phyloP scores from a whole-genome alignment of 2,113 vertebrate species.

The Microcebus murinus region DNA sequence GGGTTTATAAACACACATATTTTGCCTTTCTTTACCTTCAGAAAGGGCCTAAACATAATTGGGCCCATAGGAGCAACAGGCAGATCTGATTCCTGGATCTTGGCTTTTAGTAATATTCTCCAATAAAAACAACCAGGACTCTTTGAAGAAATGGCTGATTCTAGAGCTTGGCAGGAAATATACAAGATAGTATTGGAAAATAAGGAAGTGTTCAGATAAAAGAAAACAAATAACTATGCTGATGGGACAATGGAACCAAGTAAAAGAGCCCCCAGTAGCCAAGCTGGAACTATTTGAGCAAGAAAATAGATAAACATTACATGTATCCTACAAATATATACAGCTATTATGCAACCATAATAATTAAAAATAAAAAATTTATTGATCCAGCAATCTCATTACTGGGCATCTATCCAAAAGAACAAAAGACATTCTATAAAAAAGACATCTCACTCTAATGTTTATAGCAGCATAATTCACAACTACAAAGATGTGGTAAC shows the following conservation, averaged over 20 bases:
- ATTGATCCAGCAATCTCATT: no score
- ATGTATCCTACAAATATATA: no score
- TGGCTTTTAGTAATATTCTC: background rate
- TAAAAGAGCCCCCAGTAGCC: background rate
- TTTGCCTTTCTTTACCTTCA: background rate
- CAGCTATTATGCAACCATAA: no score
- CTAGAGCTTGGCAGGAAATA: background rate
- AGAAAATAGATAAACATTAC: background rate
- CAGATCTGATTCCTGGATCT: background rate
- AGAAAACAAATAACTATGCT: background rate
- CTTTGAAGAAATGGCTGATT: background rate
- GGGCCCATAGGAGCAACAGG: background rate
- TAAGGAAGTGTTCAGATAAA: background rate
- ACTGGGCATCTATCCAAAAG: no score
- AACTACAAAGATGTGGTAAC: no score
- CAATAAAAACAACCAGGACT: background rate
- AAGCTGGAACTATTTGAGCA: background rate
- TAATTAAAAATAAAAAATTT: no score
- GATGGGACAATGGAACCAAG: background rate
- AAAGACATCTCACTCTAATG: no score
- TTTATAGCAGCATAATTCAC: no score
- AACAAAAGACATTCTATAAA: no score
- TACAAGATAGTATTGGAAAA: background rate
- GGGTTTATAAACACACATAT: background rate
- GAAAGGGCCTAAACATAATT: background rate